Percentiles rank a stretch among this genome's conserved stretches.
These are phyloP conservation scores for Drosophila ohnishii DNA, from an alignment of 1,140 invertebrate species.

Conservation along the genomic window DNA sequence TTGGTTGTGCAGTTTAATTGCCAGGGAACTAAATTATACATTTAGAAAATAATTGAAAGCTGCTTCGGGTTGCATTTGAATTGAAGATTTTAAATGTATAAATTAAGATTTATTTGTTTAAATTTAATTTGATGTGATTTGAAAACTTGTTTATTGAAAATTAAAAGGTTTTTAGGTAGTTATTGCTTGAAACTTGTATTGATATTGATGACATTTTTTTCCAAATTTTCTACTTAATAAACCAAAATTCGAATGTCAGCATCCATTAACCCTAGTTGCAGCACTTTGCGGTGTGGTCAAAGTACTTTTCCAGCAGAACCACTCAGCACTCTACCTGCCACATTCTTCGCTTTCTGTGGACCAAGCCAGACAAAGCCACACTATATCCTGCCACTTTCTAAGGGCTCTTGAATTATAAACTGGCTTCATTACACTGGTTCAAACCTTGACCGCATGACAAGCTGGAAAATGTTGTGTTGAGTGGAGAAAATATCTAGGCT, in stretches of 20 bases:
- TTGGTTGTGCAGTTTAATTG: conserved; percentile 10
- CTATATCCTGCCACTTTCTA: conserved; percentile 7
- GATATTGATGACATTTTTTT: neutral
- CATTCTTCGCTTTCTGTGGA: conserved; percentile 7
- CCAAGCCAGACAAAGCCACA: conserved; percentile 33
- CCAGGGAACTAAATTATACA: conserved; percentile 23
- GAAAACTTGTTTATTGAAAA: neutral
- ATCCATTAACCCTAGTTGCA: conserved; percentile 16
- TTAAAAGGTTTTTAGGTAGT: neutral
- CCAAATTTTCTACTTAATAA: conserved; percentile 8
- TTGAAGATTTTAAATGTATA: neutral
- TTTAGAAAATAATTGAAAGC: conserved; percentile 31
- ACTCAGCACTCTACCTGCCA: conserved; percentile 13
- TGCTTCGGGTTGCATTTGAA: neutral
- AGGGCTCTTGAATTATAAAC: conserved; percentile 66
- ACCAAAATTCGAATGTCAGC: conserved; percentile 21
- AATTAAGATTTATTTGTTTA: conserved; percentile 2
- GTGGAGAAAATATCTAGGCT: conserved; percentile 6
- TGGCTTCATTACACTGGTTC: conserved; percentile 52
- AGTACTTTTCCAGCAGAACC: conserved; percentile 11
- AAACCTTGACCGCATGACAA: conserved; percentile 73
- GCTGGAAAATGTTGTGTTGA: conserved; percentile 63
- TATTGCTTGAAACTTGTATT: neutral
- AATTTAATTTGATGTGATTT: neutral
- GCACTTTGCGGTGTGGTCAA: conserved; percentile 29